Evolutionary conservation across 2,113 vertebrate species (phyloP), one percentile per base, ranked within the genome.

Genomic region (Columbina picui): DNA sequence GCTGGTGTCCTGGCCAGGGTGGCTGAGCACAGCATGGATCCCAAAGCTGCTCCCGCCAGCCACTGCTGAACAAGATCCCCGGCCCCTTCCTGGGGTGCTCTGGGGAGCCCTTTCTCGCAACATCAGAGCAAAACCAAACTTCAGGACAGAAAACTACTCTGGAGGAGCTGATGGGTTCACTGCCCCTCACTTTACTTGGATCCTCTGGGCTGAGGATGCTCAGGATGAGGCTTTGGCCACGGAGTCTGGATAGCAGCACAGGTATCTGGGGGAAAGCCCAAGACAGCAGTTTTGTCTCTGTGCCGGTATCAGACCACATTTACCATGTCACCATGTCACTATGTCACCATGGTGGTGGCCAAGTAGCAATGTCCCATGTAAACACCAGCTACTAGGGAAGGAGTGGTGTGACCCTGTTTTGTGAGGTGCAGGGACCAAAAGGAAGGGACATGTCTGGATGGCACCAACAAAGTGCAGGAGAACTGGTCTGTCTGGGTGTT

Each of bases 141-240:
- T 29, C 41, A 53, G 30, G 26, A 52, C 12, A 61, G 23, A 53
- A 78, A 64, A 81, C 23, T 25, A 17, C 12, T 55, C 18, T 2
- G 2, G 13, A 26, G 7, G 6, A 20, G 8, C 13, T 16, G 38
- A 67, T 26, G 23, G 20, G 6, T 52, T 93, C 16, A 10, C 26
- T 73, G 73, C 39, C 6, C 36, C 34, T 30, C 12, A 16, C 26
- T 64, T 49, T 38, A 41, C 11, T 47, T 3, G 2, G 38, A n/a
- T 17, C 29, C 34, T 49, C 60, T 67, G 8, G 3, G 34, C 36
- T 76, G 29, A 59, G 22, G 49, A 29, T 59, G 67, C 10, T 43
- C 2, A 0, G 10, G 47, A 57, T 21, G 29, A 75, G 34, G 25
- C 52, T 61, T 55, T 61, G 53, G 14, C 22, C 0, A 0, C 30